phyloP scores from a whole-genome alignment of 2,113 vertebrate species.

The Psittacula cyanocephala region DNA sequence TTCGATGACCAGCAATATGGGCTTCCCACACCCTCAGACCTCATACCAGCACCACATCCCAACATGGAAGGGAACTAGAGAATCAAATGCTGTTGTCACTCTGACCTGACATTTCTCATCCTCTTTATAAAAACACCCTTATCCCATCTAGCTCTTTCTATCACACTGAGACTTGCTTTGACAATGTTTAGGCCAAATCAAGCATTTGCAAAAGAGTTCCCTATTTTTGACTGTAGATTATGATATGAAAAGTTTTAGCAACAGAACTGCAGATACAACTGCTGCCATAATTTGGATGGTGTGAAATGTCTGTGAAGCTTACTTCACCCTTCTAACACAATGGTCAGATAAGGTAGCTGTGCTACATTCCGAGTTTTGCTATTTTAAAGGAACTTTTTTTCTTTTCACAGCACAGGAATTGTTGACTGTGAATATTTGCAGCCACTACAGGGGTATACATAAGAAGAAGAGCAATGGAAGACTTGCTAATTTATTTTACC shows the following conservation, averaged over 20 bases:
- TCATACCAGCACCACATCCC: neutral
- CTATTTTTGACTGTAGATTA: neutral
- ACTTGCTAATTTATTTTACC: neutral
- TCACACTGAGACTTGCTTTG: neutral
- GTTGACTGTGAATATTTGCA: neutral
- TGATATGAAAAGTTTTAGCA: neutral
- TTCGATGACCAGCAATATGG: neutral
- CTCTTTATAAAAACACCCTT: neutral
- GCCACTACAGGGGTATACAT: neutral
- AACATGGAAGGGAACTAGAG: neutral
- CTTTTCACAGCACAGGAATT: neutral
- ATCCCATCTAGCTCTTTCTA: neutral
- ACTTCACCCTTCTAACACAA: neutral
- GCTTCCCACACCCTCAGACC: neutral
- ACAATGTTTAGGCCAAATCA: neutral
- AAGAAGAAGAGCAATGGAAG: neutral
- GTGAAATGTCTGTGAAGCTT: neutral
- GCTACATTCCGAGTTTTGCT: neutral
- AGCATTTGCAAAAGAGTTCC: neutral
- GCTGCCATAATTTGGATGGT: neutral
- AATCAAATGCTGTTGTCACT: neutral
- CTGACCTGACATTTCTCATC: neutral
- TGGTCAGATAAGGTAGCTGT: neutral
- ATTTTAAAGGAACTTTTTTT: neutral
- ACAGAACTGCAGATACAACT: neutral